Evolutionary conservation across 2,888 invertebrate species (phyloP).

Genomic region (Meiosimyza platycephala): DNA sequence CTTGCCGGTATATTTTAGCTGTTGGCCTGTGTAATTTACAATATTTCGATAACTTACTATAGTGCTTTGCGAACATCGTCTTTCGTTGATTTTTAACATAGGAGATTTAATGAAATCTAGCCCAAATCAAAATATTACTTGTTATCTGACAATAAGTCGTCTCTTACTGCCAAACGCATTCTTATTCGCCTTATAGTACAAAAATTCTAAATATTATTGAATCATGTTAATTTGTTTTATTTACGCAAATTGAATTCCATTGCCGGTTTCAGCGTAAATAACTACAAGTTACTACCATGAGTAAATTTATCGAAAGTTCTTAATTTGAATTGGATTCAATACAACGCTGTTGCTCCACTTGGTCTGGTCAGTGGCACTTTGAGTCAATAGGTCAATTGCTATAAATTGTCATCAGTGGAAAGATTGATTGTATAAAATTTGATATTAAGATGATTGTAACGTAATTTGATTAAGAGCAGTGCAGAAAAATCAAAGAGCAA

Average conservation of each 20-base stretch:
- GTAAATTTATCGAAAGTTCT: slow-evolving; percentile 16
- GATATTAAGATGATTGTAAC: slow-evolving; percentile 14
- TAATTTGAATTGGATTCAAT: slow-evolving; percentile 24
- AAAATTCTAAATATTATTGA: slow-evolving; percentile 7
- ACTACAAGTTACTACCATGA: neutral
- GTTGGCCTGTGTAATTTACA: too few relatives aligned
- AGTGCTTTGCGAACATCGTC: too few relatives aligned
- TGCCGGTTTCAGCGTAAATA: slow-evolving; percentile 11
- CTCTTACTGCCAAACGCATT: too few relatives aligned
- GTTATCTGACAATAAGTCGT: too few relatives aligned
- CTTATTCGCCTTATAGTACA: too few relatives aligned
- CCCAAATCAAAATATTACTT: too few relatives aligned
- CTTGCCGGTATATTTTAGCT: too few relatives aligned
- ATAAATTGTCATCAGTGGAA: slow-evolving; percentile 63
- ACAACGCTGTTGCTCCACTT: slow-evolving; percentile 35
- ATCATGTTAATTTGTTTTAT: slow-evolving; percentile 21
- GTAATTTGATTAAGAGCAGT: slow-evolving; percentile 30
- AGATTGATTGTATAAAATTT: slow-evolving; percentile 43
- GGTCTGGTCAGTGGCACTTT: slow-evolving; percentile 58
- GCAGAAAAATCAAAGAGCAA: slow-evolving; percentile 1
- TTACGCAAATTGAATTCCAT: slow-evolving; percentile 28
- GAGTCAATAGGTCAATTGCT: slow-evolving; percentile 63
- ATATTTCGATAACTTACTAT: too few relatives aligned
- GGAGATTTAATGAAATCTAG: too few relatives aligned
- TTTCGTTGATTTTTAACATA: too few relatives aligned